These are phyloP conservation scores for Pongo abelii DNA, from an alignment of 2,113 vertebrate species.

Conservation along the genomic window DNA sequence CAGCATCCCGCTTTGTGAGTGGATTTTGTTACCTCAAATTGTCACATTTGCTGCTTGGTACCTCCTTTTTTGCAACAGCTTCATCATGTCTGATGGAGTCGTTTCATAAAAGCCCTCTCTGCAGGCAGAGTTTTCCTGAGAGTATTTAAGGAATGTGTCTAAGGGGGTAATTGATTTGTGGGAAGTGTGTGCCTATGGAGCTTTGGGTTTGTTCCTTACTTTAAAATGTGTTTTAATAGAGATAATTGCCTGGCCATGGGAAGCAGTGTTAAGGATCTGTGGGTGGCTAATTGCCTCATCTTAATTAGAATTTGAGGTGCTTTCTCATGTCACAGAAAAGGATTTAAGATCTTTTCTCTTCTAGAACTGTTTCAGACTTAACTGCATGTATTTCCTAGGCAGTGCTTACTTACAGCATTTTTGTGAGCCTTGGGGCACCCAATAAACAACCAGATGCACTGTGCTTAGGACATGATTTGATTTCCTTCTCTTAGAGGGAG, in stretches of 20 bases:
- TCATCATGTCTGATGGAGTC: background rate
- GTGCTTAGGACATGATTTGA: background rate
- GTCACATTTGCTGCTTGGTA: background rate
- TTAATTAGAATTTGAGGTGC: conserved; percentile 68
- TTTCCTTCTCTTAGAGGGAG: background rate
- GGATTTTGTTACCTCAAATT: background rate
- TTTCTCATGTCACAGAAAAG: conserved; percentile 44
- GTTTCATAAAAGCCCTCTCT: background rate
- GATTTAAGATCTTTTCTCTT: conserved; percentile 48
- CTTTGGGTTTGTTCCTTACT: conserved; percentile 52
- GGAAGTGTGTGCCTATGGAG: background rate
- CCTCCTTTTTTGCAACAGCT: background rate
- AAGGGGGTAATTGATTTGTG: conserved; percentile 47
- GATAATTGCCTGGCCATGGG: conserved; percentile 61
- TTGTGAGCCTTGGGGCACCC: background rate
- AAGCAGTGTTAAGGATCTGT: conserved; percentile 15
- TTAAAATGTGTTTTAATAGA: conserved; percentile 59
- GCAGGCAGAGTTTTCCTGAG: background rate
- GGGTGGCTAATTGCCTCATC: conserved; percentile 68
- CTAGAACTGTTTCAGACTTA: background rate
- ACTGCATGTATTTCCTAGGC: background rate
- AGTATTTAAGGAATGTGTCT: background rate
- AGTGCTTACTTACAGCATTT: background rate
- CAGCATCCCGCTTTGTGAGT: background rate
- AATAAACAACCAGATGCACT: background rate